Evolutionary conservation across 2,113 vertebrate species (phyloP).

Genomic region (Hydrochoerus hydrochaeris): DNA sequence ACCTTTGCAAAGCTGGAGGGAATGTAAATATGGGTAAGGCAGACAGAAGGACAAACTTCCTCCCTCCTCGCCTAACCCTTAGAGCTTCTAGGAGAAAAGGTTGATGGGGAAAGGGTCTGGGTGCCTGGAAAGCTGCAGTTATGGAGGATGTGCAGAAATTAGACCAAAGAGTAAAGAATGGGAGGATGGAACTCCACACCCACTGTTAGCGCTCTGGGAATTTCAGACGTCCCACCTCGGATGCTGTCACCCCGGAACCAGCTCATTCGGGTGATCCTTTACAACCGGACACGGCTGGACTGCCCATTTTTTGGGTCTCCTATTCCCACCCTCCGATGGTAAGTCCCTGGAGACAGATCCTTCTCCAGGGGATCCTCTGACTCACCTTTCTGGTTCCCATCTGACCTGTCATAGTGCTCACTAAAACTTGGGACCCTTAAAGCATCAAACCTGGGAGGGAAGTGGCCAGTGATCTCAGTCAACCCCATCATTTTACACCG

Average conservation of each 20-base stretch:
- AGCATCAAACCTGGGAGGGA: not conserved
- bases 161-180: not conserved
- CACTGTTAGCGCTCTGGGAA: not conserved
- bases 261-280: slow-evolving; percentile 94
- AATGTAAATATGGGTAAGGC: not conserved
- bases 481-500: not conserved
- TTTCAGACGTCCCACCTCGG: slow-evolving; percentile 92
- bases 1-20: not conserved
- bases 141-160: not conserved
- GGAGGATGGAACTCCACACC: too few species aligned
- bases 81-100: not conserved
- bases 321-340: slow-evolving; percentile 95
- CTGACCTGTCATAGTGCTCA: not conserved
- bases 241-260: slow-evolving; percentile 94
- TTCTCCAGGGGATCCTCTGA: not conserved
- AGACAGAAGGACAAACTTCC: not conserved
- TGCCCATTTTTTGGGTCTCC: slow-evolving; percentile 98
- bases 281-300: slow-evolving; percentile 93
- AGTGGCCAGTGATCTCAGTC: not conserved
- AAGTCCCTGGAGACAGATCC: slow-evolving; percentile 73
- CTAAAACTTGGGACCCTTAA: not conserved
- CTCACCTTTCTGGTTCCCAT: not conserved
- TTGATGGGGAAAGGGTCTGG: too few species aligned
- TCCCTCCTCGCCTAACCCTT: not conserved
- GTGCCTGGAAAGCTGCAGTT: not conserved